Evolutionary conservation across 2,797 vertebrate genomes (phyloP), one percentile per base, ranked within the genome.

Genomic region (Danio jaintianensis): DNA sequence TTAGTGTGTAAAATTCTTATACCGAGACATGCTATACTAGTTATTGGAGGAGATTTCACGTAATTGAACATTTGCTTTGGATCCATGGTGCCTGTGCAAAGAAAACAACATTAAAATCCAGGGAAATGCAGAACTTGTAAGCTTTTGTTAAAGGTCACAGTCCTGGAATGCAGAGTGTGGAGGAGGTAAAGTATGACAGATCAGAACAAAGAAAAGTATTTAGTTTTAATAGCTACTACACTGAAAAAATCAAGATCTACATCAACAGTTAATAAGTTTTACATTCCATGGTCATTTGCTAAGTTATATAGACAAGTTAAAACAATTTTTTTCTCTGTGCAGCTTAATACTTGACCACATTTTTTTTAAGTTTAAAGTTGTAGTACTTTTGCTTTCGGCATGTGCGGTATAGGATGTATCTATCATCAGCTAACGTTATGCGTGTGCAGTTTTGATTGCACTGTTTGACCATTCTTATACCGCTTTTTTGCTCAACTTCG

Each of bases 71-170:
- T 7, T 40, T 74, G 13, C 29, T 13, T 36, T 73, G 45, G 16
- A 43, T 58, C 69, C 78, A 85, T 85, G 13, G 15, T 81, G 48
- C 63, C 81, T 82, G 6, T 7, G 29, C 5, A 64, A 40, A 64
- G 0, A 15, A 78, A n/a, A 36, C 38, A 56, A 45, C 13, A 42
- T 53, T 9, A 43, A 22, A 56, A 47, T 45, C 5, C 29, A 47
- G 42, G 6, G 70, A 58, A 72, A 45, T 16, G 8, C 43, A 47
- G 12, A 20, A 47, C 18, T 20, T 7, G 43, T 59, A 18, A 5
- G 56, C 20, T 22, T 1, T 29, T 22, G 9, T 29, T 59, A 59
- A 29, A 59, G 22, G 58, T 29, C 58, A 38, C 0, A 8, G 18
- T 58, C 8, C 12, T 48, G 64, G 29, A 38, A 15, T 62, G 11